Base-by-base conservation (phyloP, 2,113 vertebrate genomes). In the Synchiropus splendidus region DNA sequence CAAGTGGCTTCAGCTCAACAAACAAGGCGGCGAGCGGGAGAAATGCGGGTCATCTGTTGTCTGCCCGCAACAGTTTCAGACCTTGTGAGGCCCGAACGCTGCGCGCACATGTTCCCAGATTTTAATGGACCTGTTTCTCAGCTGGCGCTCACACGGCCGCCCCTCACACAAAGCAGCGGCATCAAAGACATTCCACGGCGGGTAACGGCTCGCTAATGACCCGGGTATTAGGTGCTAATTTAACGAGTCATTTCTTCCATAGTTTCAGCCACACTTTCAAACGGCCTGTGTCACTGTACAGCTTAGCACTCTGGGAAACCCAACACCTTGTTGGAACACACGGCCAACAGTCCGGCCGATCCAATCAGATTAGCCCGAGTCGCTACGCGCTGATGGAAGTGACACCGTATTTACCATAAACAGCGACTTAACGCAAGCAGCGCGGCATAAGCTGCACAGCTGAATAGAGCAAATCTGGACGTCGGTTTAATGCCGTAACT, bases 241-340 rank as follows among this genome's bases (percentile, higher is more conserved):
- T 78, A 83, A 79, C 66, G 63, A 77, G 71, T 80, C 63, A 79
- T 75, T 84, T 80, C 61, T 70, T 76, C 70, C 61, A 75, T 69
- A 70, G 70, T 78, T 78, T 80, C 72, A 73, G 69, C 68, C 69
- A 75, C 73, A 70, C 64, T 76, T 77, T 65, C 58, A 72, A 80
- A 75, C 67, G 70, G 71, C 61, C 71, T 39, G 56, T 75, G 78
- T 75, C 72, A 79, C 72, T 75, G 78, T 78, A 68, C 64, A 62
- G 62, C 66, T 79, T 70, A 79, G 52, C 60, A 74, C 64, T 56
- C 69, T 72, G 68, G 67, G 80, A 78, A 78, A 83, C 76, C 55
- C 70, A 64, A 78, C 74, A 81, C 78, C 72, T 59, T 48, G 69
- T 66, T 78, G 52, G 51, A 79, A 78, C 76, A 75, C 74, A 74